phyloP scores from a whole-genome alignment of 2,113 vertebrate genomes.

The Nesogale talazaci region DNA sequence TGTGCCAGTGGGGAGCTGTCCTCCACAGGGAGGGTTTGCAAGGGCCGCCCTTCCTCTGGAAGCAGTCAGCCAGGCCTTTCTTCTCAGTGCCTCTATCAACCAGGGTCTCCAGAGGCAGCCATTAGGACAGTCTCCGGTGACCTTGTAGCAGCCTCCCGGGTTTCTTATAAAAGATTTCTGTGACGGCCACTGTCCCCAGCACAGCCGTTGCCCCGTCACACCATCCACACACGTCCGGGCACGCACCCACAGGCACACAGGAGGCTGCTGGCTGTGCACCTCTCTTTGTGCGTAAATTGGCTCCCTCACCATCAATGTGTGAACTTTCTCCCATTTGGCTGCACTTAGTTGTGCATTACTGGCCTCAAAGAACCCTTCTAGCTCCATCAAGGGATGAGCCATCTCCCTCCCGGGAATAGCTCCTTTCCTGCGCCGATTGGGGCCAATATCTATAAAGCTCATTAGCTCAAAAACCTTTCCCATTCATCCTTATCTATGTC shows the following conservation, averaged over 20 bases:
- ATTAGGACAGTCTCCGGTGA: background rate
- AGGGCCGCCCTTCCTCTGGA: background rate
- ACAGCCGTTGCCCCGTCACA: background rate
- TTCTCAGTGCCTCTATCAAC: background rate
- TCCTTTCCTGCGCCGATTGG: constrained; percentile 45
- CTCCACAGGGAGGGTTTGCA: background rate
- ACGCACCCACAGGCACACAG: accelerated
- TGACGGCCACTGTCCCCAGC: background rate
- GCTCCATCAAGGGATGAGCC: constrained; percentile 5
- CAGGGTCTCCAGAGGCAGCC: background rate
- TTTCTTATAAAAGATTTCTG: background rate
- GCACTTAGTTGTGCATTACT: background rate
- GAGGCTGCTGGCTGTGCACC: background rate
- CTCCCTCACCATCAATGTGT: background rate
- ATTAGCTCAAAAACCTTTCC: constrained; percentile 71
- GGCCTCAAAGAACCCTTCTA: constrained; percentile 13
- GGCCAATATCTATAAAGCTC: constrained; percentile 64
- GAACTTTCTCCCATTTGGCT: background rate
- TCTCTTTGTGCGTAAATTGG: background rate
- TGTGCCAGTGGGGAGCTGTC: background rate
- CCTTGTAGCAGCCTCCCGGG: background rate
- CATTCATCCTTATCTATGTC: constrained; percentile 70
- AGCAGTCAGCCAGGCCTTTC: background rate
- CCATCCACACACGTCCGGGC: background rate
- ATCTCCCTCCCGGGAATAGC: constrained; percentile 58